Percentiles rank a stretch among this genome's conserved stretches.
These are phyloP conservation scores for Scortum barcoo DNA, from an alignment of 2,113 vertebrate genomes.

Conservation along the genomic window DNA sequence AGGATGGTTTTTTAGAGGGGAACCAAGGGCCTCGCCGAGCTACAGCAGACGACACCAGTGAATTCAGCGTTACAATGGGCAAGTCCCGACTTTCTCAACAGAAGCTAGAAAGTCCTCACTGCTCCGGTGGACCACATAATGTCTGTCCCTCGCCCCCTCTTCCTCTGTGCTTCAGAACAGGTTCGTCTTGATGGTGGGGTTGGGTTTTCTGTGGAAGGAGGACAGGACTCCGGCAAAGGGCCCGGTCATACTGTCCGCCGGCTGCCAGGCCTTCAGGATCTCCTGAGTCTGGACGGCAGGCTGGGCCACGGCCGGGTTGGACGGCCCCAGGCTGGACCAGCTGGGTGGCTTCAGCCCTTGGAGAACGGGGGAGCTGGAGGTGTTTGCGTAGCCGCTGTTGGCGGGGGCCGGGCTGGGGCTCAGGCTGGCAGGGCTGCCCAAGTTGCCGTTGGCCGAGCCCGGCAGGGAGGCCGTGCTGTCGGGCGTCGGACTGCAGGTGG, in stretches of 20 bases:
- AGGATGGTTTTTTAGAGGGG: conserved; percentile 23
- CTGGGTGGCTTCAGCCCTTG: conserved; percentile 90
- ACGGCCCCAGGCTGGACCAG: conserved; percentile 89
- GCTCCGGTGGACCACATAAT: conserved; percentile 38
- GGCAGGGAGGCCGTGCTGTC: conserved; percentile 97
- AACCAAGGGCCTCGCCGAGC: conserved; percentile 26
- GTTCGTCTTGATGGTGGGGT: conserved; percentile 90
- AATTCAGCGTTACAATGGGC: conserved; percentile 32
- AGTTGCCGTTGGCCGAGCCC: conserved; percentile 83
- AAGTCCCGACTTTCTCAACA: conserved; percentile 48
- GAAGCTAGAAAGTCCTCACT: conserved; percentile 39
- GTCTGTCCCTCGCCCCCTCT: conserved; percentile 16
- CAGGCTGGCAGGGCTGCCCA: conserved; percentile 91
- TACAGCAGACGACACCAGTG: conserved; percentile 38
- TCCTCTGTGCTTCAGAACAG: conserved; percentile 89
- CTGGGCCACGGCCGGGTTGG: conserved; percentile 85
- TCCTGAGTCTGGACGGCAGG: conserved; percentile 85
- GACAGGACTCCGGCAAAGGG: conserved; percentile 96
- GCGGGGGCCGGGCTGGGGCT: conserved; percentile 90
- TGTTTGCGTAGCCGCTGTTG: conserved; percentile 81
- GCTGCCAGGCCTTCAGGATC: conserved; percentile 96
- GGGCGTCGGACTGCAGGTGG: conserved; percentile 95
- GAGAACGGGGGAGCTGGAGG: conserved; percentile 84
- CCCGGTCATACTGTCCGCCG: conserved; percentile 91
- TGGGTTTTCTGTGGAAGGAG: conserved; percentile 95